These are phyloP conservation scores for Phrynosoma platyrhinos DNA, from an alignment of 2,113 vertebrate species.

Conservation along the genomic window DNA sequence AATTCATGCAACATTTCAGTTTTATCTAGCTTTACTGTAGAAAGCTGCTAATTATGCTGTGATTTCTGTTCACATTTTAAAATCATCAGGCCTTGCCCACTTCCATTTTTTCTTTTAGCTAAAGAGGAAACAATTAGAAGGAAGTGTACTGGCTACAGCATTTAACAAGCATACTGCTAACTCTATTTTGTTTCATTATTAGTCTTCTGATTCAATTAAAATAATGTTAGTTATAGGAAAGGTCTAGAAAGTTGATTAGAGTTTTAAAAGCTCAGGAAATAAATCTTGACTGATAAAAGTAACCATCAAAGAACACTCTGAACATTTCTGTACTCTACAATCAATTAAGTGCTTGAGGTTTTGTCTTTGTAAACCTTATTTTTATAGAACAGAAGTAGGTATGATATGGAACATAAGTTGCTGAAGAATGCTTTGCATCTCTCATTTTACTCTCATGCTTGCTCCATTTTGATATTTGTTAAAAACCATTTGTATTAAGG, in stretches of 20 bases:
- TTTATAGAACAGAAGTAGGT: not conserved
- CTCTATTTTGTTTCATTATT: not conserved
- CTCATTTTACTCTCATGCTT: not conserved
- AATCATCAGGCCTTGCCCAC: slow-evolving; percentile 20
- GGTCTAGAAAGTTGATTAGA: not conserved
- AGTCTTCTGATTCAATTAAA: not conserved
- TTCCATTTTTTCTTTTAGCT: not conserved
- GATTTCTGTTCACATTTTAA: not conserved
- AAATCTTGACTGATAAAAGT: not conserved
- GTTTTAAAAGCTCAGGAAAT: slow-evolving; percentile 23
- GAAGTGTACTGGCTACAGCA: slow-evolving; percentile 15
- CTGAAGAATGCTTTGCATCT: not conserved
- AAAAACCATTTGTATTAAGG: not conserved
- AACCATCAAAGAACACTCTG: not conserved
- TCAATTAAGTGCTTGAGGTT: not conserved
- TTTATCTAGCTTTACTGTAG: not conserved
- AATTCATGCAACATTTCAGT: not conserved
- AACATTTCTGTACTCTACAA: not conserved
- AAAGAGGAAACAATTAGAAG: slow-evolving; percentile 35
- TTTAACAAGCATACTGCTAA: not conserved
- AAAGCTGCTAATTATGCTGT: slow-evolving; percentile 18
- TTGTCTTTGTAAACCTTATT: not conserved
- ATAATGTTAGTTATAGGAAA: slow-evolving; percentile 18
- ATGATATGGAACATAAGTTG: not conserved
- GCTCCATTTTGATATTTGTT: not conserved